phyloP scores from a whole-genome alignment of 2,797 vertebrate species.

The Enteromius viviparus region DNA sequence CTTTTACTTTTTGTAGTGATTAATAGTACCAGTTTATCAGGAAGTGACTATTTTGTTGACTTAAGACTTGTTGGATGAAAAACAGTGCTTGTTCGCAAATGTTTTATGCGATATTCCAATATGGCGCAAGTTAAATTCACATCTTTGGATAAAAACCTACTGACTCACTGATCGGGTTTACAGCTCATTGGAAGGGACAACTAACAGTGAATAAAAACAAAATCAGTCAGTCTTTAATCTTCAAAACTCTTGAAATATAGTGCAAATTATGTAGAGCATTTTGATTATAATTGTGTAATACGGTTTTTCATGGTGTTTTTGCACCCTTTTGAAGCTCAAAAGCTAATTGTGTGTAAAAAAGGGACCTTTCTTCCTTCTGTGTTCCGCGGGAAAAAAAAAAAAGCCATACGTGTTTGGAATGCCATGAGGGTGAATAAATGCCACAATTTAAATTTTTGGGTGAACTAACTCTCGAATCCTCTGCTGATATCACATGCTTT shows the following conservation, averaged over 20 bases:
- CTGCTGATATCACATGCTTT: constrained; percentile 51
- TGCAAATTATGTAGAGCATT: background rate
- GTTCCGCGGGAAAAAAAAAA: too few species aligned
- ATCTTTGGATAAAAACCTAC: too few species aligned
- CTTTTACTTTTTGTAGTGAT: too few species aligned
- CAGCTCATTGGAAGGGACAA: background rate
- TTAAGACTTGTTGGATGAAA: too few species aligned
- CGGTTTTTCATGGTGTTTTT: background rate
- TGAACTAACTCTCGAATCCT: constrained; percentile 20
- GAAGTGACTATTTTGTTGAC: too few species aligned
- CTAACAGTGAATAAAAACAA: background rate
- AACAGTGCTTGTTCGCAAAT: too few species aligned
- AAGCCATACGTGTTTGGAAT: background rate
- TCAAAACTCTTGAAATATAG: constrained; percentile 6
- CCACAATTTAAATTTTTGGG: background rate
- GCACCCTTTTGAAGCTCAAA: constrained; percentile 11
- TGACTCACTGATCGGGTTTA: background rate
- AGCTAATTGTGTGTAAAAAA: background rate
- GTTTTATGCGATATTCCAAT: too few species aligned
- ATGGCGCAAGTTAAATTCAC: too few species aligned
- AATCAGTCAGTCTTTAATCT: background rate
- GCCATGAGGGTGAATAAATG: background rate
- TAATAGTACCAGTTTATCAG: too few species aligned
- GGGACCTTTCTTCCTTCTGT: background rate
- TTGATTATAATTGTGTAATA: background rate